Evolutionary conservation across 2,797 vertebrate species (phyloP).

Genomic region (Neosilurus hyrtlii): DNA sequence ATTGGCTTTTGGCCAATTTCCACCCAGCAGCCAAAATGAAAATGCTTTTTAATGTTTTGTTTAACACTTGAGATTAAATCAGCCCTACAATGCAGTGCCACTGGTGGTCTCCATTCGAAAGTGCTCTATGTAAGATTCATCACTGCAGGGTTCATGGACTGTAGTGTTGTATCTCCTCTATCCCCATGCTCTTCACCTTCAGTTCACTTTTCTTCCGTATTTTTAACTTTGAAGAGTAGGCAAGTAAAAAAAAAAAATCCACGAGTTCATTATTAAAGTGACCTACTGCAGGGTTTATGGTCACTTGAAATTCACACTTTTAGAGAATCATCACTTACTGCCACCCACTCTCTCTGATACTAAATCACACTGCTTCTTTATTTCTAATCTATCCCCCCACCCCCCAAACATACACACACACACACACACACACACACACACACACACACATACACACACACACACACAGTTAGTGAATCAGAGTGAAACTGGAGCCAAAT

Average conservation of each 20-base stretch:
- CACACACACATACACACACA: too few species aligned
- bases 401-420: too few species aligned
- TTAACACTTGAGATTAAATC: background rate
- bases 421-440: too few species aligned
- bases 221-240: background rate
- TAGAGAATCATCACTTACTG: slow-evolving; percentile 2
- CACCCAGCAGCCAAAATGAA: background rate
- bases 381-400: too few species aligned
- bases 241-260: background rate
- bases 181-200: background rate
- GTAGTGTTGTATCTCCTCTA: background rate
- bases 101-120: background rate
- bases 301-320: slow-evolving; percentile 19
- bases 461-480: background rate
- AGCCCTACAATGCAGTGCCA: background rate
- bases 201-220: background rate
- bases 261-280: background rate
- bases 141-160: background rate
- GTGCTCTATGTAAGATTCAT: background rate
- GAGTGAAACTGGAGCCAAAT: background rate
- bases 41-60: background rate
- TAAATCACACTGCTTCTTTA: slow-evolving; percentile 19
- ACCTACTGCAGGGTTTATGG: background rate
- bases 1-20: background rate
- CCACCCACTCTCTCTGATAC: slow-evolving; percentile 8